These are phyloP conservation scores for Eulithis testata DNA, from an alignment of 2,888 invertebrate genomes.

Conservation along the genomic window DNA sequence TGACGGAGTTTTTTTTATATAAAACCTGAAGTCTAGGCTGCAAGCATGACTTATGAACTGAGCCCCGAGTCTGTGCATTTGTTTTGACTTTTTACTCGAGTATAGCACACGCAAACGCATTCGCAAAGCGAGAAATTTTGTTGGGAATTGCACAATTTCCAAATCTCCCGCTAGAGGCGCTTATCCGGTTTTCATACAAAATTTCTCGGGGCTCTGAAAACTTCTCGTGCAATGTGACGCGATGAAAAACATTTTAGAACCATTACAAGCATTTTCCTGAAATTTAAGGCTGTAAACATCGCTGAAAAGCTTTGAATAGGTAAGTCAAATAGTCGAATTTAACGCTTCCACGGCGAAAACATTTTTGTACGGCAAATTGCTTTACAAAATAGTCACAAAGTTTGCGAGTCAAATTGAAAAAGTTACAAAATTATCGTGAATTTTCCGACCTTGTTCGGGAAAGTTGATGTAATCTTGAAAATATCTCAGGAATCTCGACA, in stretches of 20 bases:
- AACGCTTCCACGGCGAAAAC: conserved; percentile 14
- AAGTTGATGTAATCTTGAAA: conserved; percentile 42
- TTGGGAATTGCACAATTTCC: no score
- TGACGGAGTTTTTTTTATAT: no score
- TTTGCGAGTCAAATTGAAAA: conserved; percentile 44
- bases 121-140: no score
- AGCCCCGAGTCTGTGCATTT: no score
- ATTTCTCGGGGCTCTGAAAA: no score
- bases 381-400: conserved; percentile 42
- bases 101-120: no score
- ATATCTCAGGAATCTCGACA: conserved; percentile 21
- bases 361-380: conserved; percentile 37
- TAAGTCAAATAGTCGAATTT: conserved; percentile 2
- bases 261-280: background rate
- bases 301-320: conserved; percentile 1
- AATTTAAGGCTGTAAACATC: background rate
- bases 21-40: no score
- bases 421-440: conserved; percentile 44
- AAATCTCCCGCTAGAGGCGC: no score
- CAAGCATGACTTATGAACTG: no score
- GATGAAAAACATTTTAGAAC: background rate
- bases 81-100: no score
- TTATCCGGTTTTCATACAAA: no score
- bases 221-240: no score
- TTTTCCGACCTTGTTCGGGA: conserved; percentile 38